Evolutionary conservation across 2,888 invertebrate genomes (phyloP), one percentile per base, ranked within the genome.

Genomic region (Lacanobia oleracea): DNA sequence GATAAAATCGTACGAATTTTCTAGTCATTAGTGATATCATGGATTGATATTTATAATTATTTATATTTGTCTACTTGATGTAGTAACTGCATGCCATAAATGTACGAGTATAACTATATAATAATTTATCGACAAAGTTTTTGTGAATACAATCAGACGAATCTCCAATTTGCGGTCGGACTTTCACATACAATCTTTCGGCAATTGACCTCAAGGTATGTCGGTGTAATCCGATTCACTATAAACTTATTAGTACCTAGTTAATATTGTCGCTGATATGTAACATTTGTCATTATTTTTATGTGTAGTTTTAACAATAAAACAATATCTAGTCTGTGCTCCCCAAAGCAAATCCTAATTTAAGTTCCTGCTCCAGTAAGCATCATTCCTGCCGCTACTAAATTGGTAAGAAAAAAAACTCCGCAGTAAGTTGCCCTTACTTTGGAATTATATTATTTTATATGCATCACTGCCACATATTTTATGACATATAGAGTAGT

Each of bases 381-480:
- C 21, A 3, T 40, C 10, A 37, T 16, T 40, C 23, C 18, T 67
- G 40, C 23, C 23, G 5, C 40, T 40, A n/a, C n/a, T 51, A 66
- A 50, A 48, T 48, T 48, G 48, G 7, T 43, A 10, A 43, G 43
- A 43, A 43, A 33, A 16, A 40, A 14, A 43, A 43, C 18, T 48
- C 18, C 7, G 48, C 18, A 48, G 48, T 48, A 8, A 7, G 18
- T 48, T 18, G 21, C 66, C 12, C 51, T 43, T 21, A 33, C 43
- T 67, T 67, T 68, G 16, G 16, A 43, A 53, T 18, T 18, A 27
- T 14, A 21, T 54, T 33, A 33, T 60, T 67, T 48, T 61, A 23
- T n/a, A 64, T n/a, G 43, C 16, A 43, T 40, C 27, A 67, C 51
- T 53, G 21, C 43, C 14, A 67, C 21, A 8, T 21, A 23, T 14